phyloP scores from a whole-genome alignment of 1,140 invertebrate genomes.

The Euglossa dilemma region DNA sequence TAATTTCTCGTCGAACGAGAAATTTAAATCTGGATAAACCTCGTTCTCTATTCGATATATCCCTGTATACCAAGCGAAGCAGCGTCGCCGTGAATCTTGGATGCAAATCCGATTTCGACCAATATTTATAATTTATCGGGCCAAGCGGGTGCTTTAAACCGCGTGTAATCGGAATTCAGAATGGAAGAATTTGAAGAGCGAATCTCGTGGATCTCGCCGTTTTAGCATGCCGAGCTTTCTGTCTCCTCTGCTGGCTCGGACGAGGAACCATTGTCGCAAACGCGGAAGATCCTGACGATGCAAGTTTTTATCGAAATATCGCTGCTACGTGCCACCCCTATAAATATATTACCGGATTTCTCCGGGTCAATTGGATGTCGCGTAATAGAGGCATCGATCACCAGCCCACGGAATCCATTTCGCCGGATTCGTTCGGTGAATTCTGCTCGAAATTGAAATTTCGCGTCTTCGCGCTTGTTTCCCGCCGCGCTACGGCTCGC shows the following conservation, averaged over 20 bases:
- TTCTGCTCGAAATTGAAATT: conserved; percentile 19
- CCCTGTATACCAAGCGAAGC: too few relatives aligned
- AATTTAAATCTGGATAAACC: too few relatives aligned
- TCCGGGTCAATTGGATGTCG: conserved; percentile 33
- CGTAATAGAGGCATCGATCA: conserved; percentile 34
- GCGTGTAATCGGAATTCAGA: too few relatives aligned
- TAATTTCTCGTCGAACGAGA: too few relatives aligned
- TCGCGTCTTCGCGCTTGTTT: neutral
- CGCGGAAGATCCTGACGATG: neutral
- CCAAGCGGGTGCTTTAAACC: too few relatives aligned
- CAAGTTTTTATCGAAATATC: conserved; percentile 22
- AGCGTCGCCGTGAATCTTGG: too few relatives aligned
- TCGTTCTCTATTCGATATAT: too few relatives aligned
- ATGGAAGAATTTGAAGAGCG: too few relatives aligned
- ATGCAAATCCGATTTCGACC: too few relatives aligned
- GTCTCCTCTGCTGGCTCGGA: neutral
- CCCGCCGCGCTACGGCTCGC: neutral
- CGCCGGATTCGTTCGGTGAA: conserved; percentile 11
- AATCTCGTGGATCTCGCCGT: too few relatives aligned
- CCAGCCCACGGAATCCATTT: conserved; percentile 1
- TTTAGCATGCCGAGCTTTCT: neutral
- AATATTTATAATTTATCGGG: too few relatives aligned
- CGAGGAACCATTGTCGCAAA: neutral
- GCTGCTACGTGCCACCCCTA: neutral
- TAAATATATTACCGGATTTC: conserved; percentile 36